These are phyloP conservation scores for Gavia stellata DNA, from an alignment of 2,113 vertebrate species.

Conservation along the genomic window DNA sequence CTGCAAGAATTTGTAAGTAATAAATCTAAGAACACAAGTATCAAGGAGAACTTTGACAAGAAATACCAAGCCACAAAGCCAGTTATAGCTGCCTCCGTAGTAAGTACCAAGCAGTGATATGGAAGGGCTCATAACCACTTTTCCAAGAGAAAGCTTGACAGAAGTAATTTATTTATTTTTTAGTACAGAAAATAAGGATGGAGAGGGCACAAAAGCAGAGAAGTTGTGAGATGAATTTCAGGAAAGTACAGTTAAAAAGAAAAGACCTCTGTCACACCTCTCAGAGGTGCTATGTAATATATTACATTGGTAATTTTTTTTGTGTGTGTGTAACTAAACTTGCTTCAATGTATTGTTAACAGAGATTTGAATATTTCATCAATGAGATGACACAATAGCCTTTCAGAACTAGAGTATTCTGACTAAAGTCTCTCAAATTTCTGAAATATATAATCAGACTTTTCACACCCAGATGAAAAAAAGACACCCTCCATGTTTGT, in stretches of 20 bases:
- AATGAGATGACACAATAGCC: background rate
- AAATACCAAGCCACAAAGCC: background rate
- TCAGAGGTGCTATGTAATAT: background rate
- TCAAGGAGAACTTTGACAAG: background rate
- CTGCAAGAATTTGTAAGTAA: background rate
- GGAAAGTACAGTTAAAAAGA: background rate
- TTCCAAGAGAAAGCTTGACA: background rate
- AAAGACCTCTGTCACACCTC: background rate
- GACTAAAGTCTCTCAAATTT: background rate
- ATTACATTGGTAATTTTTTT: background rate
- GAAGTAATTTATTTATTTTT: background rate
- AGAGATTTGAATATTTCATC: background rate
- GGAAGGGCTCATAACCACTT: background rate
- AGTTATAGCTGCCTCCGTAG: background rate
- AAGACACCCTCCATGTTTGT: accelerated
- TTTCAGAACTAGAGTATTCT: background rate
- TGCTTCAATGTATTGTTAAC: background rate
- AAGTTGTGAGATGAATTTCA: background rate
- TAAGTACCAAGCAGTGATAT: background rate
- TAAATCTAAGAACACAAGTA: background rate
- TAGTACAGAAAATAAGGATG: background rate
- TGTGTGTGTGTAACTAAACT: background rate
- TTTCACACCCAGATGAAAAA: background rate
- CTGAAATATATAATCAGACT: background rate
- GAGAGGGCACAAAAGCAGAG: background rate